Conservation (phyloP, 53 echinoderm and acorn worm species). For the Apostichopus leukothele region DNA sequence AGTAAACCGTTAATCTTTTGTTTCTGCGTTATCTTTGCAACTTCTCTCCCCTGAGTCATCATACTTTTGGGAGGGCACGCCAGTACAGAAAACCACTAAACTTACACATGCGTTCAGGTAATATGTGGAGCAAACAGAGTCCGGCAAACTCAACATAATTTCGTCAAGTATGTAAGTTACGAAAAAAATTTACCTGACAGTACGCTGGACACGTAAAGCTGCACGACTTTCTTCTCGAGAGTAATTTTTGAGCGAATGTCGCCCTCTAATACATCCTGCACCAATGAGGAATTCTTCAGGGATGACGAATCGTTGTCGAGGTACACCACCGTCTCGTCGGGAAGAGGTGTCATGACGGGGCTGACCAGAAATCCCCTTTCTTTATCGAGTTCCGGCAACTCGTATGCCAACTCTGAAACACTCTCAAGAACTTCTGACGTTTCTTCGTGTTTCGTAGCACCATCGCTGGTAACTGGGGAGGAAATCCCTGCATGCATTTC, state of each 20-base stretch:
- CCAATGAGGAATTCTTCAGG: constrained; percentile 52
- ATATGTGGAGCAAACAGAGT: too few relatives aligned
- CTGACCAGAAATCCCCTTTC: constrained; percentile 14
- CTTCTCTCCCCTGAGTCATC: too few relatives aligned
- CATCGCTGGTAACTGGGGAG: too few relatives aligned
- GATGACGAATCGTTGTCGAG: neutral
- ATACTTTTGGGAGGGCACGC: too few relatives aligned
- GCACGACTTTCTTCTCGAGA: constrained; percentile 62
- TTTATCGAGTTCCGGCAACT: neutral
- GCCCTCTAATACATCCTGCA: constrained; percentile 58
- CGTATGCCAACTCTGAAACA: neutral
- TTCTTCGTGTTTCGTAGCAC: neutral
- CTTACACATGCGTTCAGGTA: too few relatives aligned
- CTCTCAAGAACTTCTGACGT: neutral
- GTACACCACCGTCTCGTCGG: neutral
- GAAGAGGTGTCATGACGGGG: constrained; percentile 19
- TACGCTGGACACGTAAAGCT: constrained; percentile 76
- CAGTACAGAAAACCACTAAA: too few relatives aligned
- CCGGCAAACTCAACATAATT: too few relatives aligned
- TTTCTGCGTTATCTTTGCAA: too few relatives aligned
- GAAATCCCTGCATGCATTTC: neutral
- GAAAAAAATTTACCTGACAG: constrained; percentile 62
- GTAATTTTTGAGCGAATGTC: constrained; percentile 54
- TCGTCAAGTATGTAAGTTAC: too few relatives aligned
- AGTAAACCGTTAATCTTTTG: too few relatives aligned